Conservation (phyloP, 2,888 invertebrate genomes). For the Macrosiphum euphorbiae region DNA sequence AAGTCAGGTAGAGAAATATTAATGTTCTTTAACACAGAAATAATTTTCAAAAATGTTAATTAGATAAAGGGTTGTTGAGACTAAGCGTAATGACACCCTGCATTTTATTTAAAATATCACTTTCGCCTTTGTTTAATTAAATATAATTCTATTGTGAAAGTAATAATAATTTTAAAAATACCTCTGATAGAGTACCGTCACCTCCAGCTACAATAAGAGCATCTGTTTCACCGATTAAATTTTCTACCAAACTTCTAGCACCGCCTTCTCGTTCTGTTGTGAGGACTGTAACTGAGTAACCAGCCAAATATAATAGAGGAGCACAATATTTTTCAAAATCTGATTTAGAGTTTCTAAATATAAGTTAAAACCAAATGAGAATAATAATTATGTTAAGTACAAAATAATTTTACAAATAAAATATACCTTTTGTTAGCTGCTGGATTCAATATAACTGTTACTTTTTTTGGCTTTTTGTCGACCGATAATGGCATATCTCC, state of each 20-base stretch:
- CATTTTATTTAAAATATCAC: background rate
- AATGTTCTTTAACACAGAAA: too few relatives aligned
- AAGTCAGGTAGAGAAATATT: too few relatives aligned
- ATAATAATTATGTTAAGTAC: conserved; percentile 6
- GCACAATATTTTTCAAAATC: conserved; percentile 91
- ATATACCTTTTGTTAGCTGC: conserved; percentile 83
- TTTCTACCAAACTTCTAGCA: conserved; percentile 84
- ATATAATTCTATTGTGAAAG: background rate
- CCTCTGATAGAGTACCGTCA: conserved; percentile 93
- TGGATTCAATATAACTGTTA: conserved; percentile 92
- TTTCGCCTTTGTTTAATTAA: background rate
- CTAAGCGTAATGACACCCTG: background rate
- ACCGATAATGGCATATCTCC: conserved; percentile 77
- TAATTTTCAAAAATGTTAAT: too few relatives aligned
- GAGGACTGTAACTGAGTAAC: conserved; percentile 81
- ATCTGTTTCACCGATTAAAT: conserved; percentile 82
- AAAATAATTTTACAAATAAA: background rate
- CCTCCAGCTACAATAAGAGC: conserved; percentile 94
- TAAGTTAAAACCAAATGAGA: conserved; percentile 61
- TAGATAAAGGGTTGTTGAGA: too few relatives aligned
- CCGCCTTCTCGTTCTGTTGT: conserved; percentile 91
- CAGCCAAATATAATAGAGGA: conserved; percentile 92
- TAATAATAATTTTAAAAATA: conserved; percentile 69
- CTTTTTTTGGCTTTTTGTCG: conserved; percentile 77
- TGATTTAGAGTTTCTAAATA: conserved; percentile 73